Evolutionary conservation across 1,140 invertebrate species (phyloP).

Genomic region (Ditylenchus dipsaci): DNA sequence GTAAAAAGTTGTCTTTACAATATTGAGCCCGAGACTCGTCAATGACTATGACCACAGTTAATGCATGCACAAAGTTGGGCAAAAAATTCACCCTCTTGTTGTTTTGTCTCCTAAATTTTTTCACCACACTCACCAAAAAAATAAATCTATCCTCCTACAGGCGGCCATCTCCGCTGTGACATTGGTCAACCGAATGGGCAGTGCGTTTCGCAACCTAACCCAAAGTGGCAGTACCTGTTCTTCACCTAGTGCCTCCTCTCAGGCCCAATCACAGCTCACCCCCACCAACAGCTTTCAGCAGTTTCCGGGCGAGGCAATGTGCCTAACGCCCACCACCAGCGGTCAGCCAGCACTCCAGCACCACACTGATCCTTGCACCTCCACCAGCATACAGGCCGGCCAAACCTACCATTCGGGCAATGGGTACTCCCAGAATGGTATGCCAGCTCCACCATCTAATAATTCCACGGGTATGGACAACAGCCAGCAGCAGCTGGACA

Average conservation of each 20-base stretch:
- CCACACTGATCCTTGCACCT: not conserved
- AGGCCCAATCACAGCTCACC: no score
- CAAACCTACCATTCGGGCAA: not conserved
- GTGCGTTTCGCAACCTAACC: conserved; percentile 43
- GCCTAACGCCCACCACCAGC: not conserved
- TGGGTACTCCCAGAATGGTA: not conserved
- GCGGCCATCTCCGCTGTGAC: conserved; percentile 57
- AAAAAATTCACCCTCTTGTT: no score
- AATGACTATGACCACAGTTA: no score
- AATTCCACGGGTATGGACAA: no score
- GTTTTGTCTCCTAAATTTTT: no score
- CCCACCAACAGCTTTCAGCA: not conserved
- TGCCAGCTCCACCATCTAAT: not conserved
- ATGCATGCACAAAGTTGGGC: no score
- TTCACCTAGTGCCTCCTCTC: conserved; percentile 14
- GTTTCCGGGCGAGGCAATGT: not conserved
- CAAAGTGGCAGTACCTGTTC: conserved; percentile 14
- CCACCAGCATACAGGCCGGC: not conserved
- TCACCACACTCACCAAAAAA: not conserved
- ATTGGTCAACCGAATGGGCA: conserved; percentile 54
- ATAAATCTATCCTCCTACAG: conserved; percentile 23
- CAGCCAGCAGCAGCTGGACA: not conserved
- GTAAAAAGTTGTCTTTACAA: no score
- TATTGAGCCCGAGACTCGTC: no score
- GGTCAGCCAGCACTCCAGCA: no score